Base-by-base conservation (phyloP, 37 sponge, comb jelly and placozoan genomes). In the Dysidea cf. avara region DNA sequence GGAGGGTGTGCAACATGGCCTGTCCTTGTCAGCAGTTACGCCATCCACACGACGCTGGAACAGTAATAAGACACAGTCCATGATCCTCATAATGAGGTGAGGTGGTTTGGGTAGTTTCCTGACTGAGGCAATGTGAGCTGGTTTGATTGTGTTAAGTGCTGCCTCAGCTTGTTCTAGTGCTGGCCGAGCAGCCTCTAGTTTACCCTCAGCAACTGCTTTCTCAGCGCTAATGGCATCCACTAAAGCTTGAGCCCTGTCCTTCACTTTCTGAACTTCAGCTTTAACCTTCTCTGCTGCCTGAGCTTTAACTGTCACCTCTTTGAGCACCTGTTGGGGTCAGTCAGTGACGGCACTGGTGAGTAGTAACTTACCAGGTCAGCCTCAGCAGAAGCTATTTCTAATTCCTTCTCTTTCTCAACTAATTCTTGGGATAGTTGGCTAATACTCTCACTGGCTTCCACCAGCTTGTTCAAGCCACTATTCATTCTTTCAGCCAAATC, bases 11-110 rank as follows among this genome's bases (percentile, higher is more conserved):
- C 81, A 81, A 17, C 94, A 70, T 21, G 99, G 99, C 31, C 81
- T 64, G 38, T 99, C 99, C 0, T 83, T 75, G 69, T 99, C 99
- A 71, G 78, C 34, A 17, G 73, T 13, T 11, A 81, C 39, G 29
- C 50, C 49, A 37, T 79, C 75, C 1, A 99, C 25, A 17, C 47
- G 67, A 50, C 81, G 72, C 57, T 87, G 88, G 69, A 99, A 96
- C 25, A 99, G 86, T 22, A 99, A 82, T 57, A 99, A 68, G 34
- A 95, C 96, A 59, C 87, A 92, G 81, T 99, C 99, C 99, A 99
- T 99, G 76, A 99, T 99, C 28, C 99, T 72, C 99, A 99, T 99
- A 70, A 99, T 99, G 53, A 99, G 86, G 69, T 99, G 99, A 32
- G 99, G 99, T 4, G 99, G 99, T 55, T 95, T 99, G 25, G 83